Conservation (phyloP, 2,797 vertebrate genomes). For the Takifugu ocellatus region DNA sequence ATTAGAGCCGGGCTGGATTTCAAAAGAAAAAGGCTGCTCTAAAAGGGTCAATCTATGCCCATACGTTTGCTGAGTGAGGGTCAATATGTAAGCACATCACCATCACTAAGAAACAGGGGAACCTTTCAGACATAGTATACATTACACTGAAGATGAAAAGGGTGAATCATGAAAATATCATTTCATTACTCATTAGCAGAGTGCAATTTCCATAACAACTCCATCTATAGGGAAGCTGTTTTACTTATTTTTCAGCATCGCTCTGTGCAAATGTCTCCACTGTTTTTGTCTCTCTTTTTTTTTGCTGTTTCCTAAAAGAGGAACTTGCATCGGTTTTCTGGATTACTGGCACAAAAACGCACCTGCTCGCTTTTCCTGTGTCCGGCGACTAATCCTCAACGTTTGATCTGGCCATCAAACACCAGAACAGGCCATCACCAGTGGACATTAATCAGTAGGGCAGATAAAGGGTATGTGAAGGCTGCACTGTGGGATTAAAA, state of each 20-base stretch:
- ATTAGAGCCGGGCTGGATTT: conserved; percentile 14
- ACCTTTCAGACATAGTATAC: conserved; percentile 42
- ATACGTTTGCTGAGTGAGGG: conserved; percentile 40
- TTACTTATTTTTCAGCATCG: conserved; percentile 3
- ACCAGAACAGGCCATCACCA: conserved; percentile 36
- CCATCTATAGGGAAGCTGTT: not conserved
- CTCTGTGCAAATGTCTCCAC: not conserved
- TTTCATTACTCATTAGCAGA: conserved; percentile 11
- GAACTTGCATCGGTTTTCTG: conserved; percentile 3
- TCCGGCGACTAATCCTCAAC: conserved; percentile 44
- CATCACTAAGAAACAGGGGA: conserved; percentile 71
- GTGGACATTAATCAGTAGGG: conserved; percentile 40
- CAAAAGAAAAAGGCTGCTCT: conserved; percentile 10
- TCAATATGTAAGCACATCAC: conserved; percentile 38
- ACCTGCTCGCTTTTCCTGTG: conserved; percentile 47
- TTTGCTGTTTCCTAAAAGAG: not conserved
- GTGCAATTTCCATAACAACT: conserved; percentile 8
- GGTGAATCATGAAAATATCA: conserved; percentile 31
- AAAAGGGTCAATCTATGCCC: conserved; percentile 25
- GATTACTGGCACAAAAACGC: conserved; percentile 39
- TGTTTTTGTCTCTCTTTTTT: not conserved
- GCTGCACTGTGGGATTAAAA: conserved; percentile 21
- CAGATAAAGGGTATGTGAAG: conserved; percentile 43
- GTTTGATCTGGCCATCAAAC: conserved; percentile 73
- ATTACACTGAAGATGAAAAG: conserved; percentile 32